Percentiles rank a stretch among this genome's conserved stretches.
Evolutionary conservation across 2,797 vertebrate genomes (phyloP).

Genomic region (Monodelphis domestica): DNA sequence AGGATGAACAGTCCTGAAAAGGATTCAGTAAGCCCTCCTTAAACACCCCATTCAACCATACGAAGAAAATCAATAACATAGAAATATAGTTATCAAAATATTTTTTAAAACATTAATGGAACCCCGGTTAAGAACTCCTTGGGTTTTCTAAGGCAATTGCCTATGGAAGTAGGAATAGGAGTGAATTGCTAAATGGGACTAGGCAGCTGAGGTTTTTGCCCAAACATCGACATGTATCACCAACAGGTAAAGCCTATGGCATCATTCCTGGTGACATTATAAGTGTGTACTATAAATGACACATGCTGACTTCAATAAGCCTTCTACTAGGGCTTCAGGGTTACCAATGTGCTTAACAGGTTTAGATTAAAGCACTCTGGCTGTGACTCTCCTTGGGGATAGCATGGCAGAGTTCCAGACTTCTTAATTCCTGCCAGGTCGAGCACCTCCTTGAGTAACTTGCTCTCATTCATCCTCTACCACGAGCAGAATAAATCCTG

Average conservation of each 20-base stretch:
- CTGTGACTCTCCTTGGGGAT: slow-evolving; percentile 1
- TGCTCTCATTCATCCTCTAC: neutral
- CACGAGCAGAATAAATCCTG: neutral
- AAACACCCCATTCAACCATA: no score
- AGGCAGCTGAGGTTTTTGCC: neutral
- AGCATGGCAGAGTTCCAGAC: neutral
- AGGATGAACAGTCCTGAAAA: no score
- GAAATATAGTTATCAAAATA: neutral
- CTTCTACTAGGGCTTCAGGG: neutral
- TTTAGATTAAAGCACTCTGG: neutral
- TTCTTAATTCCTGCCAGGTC: neutral
- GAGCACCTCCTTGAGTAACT: neutral
- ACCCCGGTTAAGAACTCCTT: neutral
- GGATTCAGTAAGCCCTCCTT: no score
- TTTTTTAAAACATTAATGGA: neutral
- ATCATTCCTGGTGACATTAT: neutral
- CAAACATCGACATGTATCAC: neutral
- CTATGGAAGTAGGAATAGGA: neutral
- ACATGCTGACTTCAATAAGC: neutral
- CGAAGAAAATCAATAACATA: neutral
- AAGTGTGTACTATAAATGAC: neutral
- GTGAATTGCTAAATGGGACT: neutral
- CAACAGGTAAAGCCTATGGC: neutral
- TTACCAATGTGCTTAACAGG: neutral
- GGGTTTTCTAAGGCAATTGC: neutral